Evolutionary conservation across 37 sponge, comb jelly and placozoan genomes (phyloP).

Genomic region (Spongilla lacustris): DNA sequence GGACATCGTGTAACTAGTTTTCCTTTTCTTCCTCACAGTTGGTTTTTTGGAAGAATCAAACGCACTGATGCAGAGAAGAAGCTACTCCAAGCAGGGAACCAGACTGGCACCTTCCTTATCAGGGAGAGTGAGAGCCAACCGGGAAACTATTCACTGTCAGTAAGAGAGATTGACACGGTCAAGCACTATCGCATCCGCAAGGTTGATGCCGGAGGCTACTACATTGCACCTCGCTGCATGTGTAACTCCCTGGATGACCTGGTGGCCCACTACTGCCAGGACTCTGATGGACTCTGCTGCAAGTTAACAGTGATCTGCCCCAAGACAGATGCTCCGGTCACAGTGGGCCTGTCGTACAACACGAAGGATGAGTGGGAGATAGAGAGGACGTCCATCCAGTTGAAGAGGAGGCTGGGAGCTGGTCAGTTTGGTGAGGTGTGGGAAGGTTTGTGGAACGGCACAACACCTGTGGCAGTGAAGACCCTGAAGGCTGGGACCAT

Average conservation of each 20-base stretch:
- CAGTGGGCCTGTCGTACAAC: slow-evolving; percentile 84
- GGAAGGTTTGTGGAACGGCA: slow-evolving; percentile 84
- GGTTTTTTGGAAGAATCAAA: slow-evolving; percentile 87
- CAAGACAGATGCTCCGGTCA: slow-evolving; percentile 70
- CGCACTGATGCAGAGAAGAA: slow-evolving; percentile 92
- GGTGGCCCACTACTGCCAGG: slow-evolving; percentile 71
- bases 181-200: slow-evolving; percentile 93
- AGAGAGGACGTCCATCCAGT: slow-evolving; percentile 69
- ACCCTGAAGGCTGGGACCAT: slow-evolving; percentile 86
- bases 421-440: slow-evolving; percentile 90
- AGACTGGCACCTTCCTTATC: slow-evolving; percentile 83
- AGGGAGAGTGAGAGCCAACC: slow-evolving; percentile 95
- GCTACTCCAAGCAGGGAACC: slow-evolving; percentile 69
- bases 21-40: slow-evolving; percentile 32
- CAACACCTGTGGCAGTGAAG: slow-evolving; percentile 87
- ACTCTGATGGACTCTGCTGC: slow-evolving; percentile 85
- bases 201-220: slow-evolving; percentile 82
- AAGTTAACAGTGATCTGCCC: slow-evolving; percentile 81
- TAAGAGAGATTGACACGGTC: slow-evolving; percentile 84
- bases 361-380: slow-evolving; percentile 95
- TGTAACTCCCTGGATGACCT: slow-evolving; percentile 78
- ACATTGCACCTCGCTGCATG: slow-evolving; percentile 92
- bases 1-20: too few species aligned
- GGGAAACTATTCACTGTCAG: slow-evolving; percentile 88
- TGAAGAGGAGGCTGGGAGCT: slow-evolving; percentile 70